Conservation (phyloP, 2,797 vertebrate species). For the Arrhamphus sclerolepis region DNA sequence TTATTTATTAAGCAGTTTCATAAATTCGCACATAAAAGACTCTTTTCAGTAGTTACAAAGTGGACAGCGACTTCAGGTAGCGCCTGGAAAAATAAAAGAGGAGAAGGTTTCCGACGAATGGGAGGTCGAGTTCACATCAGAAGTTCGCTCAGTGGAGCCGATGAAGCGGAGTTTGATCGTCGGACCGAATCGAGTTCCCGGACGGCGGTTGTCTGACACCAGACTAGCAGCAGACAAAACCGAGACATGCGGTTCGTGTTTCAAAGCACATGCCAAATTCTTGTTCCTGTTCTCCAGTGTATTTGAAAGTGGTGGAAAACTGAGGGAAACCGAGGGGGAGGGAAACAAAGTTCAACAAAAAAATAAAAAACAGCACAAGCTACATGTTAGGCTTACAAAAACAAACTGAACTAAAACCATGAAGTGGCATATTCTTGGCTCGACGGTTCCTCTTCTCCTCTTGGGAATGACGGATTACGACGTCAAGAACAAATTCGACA, state of each 20-base stretch:
- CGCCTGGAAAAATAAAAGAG: slow-evolving; percentile 57
- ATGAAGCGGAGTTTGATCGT: slow-evolving; percentile 14
- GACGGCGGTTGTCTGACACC: neutral
- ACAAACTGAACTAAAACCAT: slow-evolving; percentile 34
- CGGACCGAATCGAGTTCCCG: slow-evolving; percentile 6
- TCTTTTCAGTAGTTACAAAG: slow-evolving; percentile 88
- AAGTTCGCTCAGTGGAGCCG: slow-evolving; percentile 22
- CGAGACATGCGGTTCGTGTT: slow-evolving; percentile 36
- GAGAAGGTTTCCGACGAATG: slow-evolving; percentile 22
- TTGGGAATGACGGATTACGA: slow-evolving; percentile 4
- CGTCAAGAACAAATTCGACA: slow-evolving; percentile 11
- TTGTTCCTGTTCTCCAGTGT: slow-evolving; percentile 62
- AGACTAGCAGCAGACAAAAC: slow-evolving; percentile 57
- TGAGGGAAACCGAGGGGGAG: slow-evolving; percentile 12
- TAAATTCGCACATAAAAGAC: slow-evolving; percentile 97
- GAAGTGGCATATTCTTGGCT: slow-evolving; percentile 64
- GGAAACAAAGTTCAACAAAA: slow-evolving; percentile 27
- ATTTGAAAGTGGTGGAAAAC: slow-evolving; percentile 22
- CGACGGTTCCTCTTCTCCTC: slow-evolving; percentile 20
- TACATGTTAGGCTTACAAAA: slow-evolving; percentile 60
- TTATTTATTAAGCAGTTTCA: slow-evolving; percentile 96
- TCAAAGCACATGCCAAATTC: slow-evolving; percentile 44
- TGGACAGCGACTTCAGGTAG: slow-evolving; percentile 68
- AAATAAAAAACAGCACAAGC: slow-evolving; percentile 42
- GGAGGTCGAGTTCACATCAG: slow-evolving; percentile 10